Evolutionary conservation across 2,888 invertebrate genomes (phyloP), one percentile per base, ranked within the genome.

Genomic region (Diloba caeruleocephala): DNA sequence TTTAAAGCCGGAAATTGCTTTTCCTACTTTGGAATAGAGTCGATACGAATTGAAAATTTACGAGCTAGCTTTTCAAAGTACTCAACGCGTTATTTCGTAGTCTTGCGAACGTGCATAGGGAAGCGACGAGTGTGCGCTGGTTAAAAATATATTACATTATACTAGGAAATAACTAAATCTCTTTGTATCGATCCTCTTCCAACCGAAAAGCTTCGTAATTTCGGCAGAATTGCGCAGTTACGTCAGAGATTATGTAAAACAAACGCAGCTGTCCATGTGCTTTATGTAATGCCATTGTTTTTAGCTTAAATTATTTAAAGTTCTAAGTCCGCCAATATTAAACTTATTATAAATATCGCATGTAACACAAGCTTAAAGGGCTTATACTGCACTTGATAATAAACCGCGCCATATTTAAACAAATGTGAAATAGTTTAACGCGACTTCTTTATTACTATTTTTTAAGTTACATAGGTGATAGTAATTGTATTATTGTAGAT

Each of bases 241-340:
- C 74, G 74, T 72, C 62, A 65, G 71, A 76, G 71, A 78, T 78
- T 75, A 74, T 56, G 46, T 60, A 45, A 60, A 52, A 52, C 67
- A 54, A 71, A 69, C 62, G 76, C 79, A 81, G 78, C 75, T 79
- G 69, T 73, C 65, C 62, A 44, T 61, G 59, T 78, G 82, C 77
- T 78, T 76, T 78, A 78, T 69, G 63, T 71, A 79, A 78, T 81
- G 83, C 78, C 80, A 80, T 82, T 80, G 74, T 81, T 78, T n/a
- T 71, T 76, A 79, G 73, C 53, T 67, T 74, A 72, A 65, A 48
- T 56, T 54, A 55, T 41, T 57, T 62, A 74, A 74, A 69, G 65
- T 71, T 75, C 71, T 53, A 62, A 67, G 62, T 71, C 74, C 74
- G 78, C 79, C 77, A 78, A 74, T 78, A 57, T 69, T 70, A 59